These are phyloP conservation scores for Macrophya annulata DNA, from an alignment of 2,888 invertebrate species.

Conservation along the genomic window DNA sequence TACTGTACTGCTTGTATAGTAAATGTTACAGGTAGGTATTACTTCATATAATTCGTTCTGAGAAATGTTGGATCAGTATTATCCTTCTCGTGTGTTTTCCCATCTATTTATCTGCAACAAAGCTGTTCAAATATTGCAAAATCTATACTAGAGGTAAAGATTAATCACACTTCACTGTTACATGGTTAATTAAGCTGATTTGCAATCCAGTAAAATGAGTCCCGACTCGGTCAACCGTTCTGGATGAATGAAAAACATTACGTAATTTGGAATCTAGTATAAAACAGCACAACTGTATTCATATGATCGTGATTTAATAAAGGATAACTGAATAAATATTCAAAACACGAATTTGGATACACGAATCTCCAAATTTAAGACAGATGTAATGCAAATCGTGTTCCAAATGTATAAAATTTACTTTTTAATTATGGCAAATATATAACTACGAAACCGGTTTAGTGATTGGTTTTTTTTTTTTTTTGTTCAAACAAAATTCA, in stretches of 20 bases:
- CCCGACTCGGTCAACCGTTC: neutral
- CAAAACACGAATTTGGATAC: neutral
- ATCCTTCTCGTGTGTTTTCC: neutral
- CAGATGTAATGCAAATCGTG: neutral
- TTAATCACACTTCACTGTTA: neutral
- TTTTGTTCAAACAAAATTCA: neutral
- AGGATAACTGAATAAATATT: neutral
- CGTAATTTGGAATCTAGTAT: neutral
- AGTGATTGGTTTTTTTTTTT: neutral
- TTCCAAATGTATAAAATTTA: neutral
- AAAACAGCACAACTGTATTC: neutral
- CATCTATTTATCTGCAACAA: neutral
- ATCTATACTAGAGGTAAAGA: neutral
- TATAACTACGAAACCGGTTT: neutral
- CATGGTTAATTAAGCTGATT: neutral
- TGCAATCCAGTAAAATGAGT: neutral
- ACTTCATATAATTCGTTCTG: neutral
- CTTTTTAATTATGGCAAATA: neutral
- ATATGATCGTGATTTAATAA: neutral
- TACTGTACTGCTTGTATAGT: neutral
- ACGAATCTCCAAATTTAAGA: neutral
- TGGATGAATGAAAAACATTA: neutral
- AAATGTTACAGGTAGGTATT: neutral
- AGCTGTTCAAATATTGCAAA: neutral
- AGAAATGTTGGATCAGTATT: neutral